Conservation (phyloP, 1,140 invertebrate species). For the Drosophila kurseongensis region DNA sequence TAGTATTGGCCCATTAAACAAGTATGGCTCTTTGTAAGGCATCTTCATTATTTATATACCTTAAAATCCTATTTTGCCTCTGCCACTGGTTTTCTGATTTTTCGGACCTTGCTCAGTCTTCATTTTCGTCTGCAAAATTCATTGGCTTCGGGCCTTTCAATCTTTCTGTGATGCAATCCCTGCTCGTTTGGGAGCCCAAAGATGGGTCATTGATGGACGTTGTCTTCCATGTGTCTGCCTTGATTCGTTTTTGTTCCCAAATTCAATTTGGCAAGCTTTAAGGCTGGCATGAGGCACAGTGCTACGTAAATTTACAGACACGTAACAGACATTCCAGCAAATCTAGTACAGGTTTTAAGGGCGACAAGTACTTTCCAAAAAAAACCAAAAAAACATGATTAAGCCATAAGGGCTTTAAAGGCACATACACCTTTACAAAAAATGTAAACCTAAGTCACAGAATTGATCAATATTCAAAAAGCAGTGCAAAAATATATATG, state of each 20-base stretch:
- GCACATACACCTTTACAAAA: no score
- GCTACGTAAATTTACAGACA: neutral
- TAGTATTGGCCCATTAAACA: no score
- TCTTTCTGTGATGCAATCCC: constrained; percentile 21
- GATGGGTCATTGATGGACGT: constrained; percentile 41
- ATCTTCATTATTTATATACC: neutral
- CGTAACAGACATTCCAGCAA: no score
- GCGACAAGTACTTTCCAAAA: neutral
- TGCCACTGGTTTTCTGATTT: neutral
- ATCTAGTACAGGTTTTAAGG: no score
- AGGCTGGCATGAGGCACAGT: no score
- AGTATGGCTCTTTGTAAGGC: no score
- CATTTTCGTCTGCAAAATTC: constrained; percentile 7
- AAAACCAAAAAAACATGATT: no score
- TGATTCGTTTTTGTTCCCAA: constrained; percentile 27
- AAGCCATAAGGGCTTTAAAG: no score
- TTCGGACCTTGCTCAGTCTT: neutral
- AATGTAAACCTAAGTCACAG: no score
- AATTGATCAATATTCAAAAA: no score
- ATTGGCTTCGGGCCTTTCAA: constrained; percentile 11
- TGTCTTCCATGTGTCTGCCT: constrained; percentile 28
- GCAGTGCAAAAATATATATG: no score
- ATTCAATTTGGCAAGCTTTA: constrained; percentile 21
- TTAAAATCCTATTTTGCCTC: constrained; percentile 22
- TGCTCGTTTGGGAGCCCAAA: constrained; percentile 9